phyloP scores from a whole-genome alignment of 2,888 invertebrate species.

The Thymelicus acteon region DNA sequence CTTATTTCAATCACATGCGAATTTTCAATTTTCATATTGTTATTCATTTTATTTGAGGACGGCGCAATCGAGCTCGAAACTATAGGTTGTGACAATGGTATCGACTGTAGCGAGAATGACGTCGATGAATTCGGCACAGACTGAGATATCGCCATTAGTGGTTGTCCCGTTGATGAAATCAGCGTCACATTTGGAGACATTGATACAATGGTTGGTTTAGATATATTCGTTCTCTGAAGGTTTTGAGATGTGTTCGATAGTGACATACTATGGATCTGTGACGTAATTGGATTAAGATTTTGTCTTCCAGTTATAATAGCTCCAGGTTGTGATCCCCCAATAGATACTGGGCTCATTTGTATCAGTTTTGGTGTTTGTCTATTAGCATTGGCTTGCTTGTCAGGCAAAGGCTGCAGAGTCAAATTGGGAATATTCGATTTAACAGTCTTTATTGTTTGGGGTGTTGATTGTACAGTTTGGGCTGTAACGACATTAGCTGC shows the following conservation, averaged over 20 bases:
- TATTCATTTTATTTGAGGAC: conserved; percentile 60
- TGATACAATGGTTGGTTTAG: conserved; percentile 68
- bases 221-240: conserved; percentile 64
- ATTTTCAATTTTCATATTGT: conserved; percentile 73
- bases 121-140: conserved; percentile 68
- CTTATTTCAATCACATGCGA: conserved; percentile 79
- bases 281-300: conserved; percentile 78
- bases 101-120: conserved; percentile 75
- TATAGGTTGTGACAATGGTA: conserved; percentile 78
- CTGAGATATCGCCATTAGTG: conserved; percentile 80
- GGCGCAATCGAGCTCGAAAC: conserved; percentile 79
- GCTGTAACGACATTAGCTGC: conserved; percentile 74
- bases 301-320: conserved; percentile 69
- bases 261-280: conserved; percentile 77
- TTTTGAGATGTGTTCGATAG: conserved; percentile 69
- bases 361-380: conserved; percentile 77
- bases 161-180: conserved; percentile 75
- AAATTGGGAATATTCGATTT: conserved; percentile 76
- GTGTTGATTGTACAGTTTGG: conserved; percentile 73
- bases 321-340: conserved; percentile 65
- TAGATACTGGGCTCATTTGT: conserved; percentile 69
- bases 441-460: conserved; percentile 69
- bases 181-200: conserved; percentile 78
- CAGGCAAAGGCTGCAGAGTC: conserved; percentile 77
- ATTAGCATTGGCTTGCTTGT: conserved; percentile 67